phyloP scores from a whole-genome alignment of 2,113 vertebrate species.

The Mobula birostris region DNA sequence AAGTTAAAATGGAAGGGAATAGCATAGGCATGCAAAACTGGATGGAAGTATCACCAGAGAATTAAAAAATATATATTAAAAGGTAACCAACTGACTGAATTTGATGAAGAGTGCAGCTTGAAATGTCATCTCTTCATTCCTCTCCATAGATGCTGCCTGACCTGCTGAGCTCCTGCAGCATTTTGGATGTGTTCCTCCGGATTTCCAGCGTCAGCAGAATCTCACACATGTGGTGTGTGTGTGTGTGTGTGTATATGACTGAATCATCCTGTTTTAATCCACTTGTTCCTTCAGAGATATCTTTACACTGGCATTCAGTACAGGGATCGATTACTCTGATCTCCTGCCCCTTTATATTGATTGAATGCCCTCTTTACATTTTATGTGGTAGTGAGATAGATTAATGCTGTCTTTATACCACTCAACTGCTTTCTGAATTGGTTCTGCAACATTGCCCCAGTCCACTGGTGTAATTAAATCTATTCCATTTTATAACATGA shows the following conservation, averaged over 20 bases:
- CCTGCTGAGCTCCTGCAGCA: too few species aligned
- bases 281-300: not conserved
- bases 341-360: too few species aligned
- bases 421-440: not conserved
- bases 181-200: too few species aligned
- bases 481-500: not conserved
- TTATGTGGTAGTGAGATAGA: not conserved
- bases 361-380: not conserved
- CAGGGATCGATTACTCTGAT: not conserved
- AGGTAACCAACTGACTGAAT: not conserved
- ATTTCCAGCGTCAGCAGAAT: too few species aligned
- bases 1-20: not conserved
- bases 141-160: too few species aligned
- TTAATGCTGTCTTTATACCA: not conserved
- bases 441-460: not conserved
- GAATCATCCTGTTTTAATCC: not conserved
- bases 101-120: too few species aligned
- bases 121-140: too few species aligned
- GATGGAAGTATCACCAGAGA: not conserved
- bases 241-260: too few species aligned
- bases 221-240: too few species aligned
- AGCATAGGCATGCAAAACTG: not conserved
- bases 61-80: not conserved
- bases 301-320: not conserved
- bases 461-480: not conserved